Evolutionary conservation across 2,888 invertebrate genomes (phyloP).

Genomic region (Thumatha senex): DNA sequence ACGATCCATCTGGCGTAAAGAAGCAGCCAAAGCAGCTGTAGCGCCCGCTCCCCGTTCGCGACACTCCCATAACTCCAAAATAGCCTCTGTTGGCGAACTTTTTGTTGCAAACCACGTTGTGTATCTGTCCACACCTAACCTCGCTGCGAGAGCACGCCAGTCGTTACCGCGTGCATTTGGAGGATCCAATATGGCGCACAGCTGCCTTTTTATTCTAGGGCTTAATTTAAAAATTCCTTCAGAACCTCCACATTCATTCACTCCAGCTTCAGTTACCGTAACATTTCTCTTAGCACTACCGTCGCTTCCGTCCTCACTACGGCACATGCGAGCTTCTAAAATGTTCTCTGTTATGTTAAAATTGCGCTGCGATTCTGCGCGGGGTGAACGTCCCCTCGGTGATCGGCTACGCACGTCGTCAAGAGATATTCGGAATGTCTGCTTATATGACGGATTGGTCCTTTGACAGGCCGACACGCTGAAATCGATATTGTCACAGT

Average conservation of each 20-base stretch:
- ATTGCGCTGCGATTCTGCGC: slow-evolving; percentile 73
- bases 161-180: slow-evolving; percentile 96
- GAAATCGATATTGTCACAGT: slow-evolving; percentile 77
- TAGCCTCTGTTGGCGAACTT: slow-evolving; percentile 97
- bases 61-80: slow-evolving; percentile 98
- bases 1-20: slow-evolving; percentile 71
- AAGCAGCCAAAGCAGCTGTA: slow-evolving; percentile 87
- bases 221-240: slow-evolving; percentile 85
- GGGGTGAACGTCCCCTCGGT: slow-evolving; percentile 74
- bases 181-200: slow-evolving; percentile 90
- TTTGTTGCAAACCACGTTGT: slow-evolving; percentile 99
- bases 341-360: slow-evolving; percentile 79
- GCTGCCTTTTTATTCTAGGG: slow-evolving; percentile 80
- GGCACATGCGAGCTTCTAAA: slow-evolving; percentile 73
- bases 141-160: slow-evolving; percentile 97
- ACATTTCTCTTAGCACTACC: slow-evolving; percentile 75
- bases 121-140: slow-evolving; percentile 96
- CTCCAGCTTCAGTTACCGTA: slow-evolving; percentile 84
- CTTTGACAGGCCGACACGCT: slow-evolving; percentile 74
- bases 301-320: slow-evolving; percentile 77
- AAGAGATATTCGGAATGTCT: slow-evolving; percentile 76
- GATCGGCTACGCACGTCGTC: slow-evolving; percentile 75
- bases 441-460: slow-evolving; percentile 78
- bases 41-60: slow-evolving; percentile 93
- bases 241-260: slow-evolving; percentile 82